Evolutionary conservation across 2,797 vertebrate genomes (phyloP).

Genomic region (Gephyroberyx darwinii): DNA sequence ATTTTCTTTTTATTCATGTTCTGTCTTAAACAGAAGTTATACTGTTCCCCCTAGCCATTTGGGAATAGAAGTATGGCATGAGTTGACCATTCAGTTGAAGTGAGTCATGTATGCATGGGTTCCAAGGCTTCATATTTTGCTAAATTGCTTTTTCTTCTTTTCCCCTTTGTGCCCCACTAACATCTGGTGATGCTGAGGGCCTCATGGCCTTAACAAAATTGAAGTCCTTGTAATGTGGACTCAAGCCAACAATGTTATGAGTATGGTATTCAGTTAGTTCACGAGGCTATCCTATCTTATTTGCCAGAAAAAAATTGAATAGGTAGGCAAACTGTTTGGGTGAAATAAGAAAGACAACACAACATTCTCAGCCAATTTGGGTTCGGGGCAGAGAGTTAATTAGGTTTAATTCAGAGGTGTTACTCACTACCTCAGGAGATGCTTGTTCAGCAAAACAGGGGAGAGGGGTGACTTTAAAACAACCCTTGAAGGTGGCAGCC

Average conservation of each 20-base stretch:
- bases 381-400: conserved; percentile 65
- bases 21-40: too few species aligned
- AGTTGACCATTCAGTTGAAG: too few species aligned
- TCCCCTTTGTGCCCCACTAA: too few species aligned
- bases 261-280: conserved; percentile 5
- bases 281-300: background rate
- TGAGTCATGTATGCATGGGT: too few species aligned
- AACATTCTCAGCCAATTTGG: conserved; percentile 29
- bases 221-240: too few species aligned
- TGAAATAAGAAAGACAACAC: conserved; percentile 26
- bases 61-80: too few species aligned
- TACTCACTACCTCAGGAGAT: conserved; percentile 31
- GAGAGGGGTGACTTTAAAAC: conserved; percentile 65
- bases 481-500: conserved; percentile 42
- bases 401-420: conserved; percentile 64
- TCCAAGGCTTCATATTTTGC: too few species aligned
- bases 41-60: too few species aligned
- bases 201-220: too few species aligned
- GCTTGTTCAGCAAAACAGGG: conserved; percentile 67
- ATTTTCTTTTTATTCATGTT: too few species aligned
- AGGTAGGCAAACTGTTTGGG: conserved; percentile 21
- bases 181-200: too few species aligned
- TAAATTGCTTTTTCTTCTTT: too few species aligned
- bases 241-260: background rate
- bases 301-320: conserved; percentile 9